A percentile compares a stretch with the other conserved stretches of the same genome.
Evolutionary conservation across 1,140 invertebrate genomes (phyloP).

Genomic region (Achatina immaculata): DNA sequence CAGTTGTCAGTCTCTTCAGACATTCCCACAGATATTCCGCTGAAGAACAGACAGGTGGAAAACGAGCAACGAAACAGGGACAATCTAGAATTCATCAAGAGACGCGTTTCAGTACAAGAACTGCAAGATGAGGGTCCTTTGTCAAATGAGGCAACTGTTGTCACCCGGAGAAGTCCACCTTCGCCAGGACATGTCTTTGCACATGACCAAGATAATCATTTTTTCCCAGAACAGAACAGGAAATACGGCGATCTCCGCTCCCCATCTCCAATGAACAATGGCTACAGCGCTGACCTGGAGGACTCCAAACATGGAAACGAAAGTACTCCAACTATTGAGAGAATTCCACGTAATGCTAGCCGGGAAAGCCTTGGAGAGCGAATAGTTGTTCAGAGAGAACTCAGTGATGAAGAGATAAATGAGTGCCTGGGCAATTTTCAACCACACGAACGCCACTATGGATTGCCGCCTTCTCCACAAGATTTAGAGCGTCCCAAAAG

Average conservation of each 20-base stretch:
- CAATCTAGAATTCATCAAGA: slow-evolving; percentile 18
- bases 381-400: not conserved
- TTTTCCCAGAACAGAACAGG: not conserved
- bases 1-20: slow-evolving; percentile 19
- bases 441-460: not conserved
- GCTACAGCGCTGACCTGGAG: not conserved
- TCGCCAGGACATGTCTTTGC: not conserved
- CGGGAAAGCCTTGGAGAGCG: not conserved
- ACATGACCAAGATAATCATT: not conserved
- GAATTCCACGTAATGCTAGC: not conserved
- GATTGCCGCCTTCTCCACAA: not conserved
- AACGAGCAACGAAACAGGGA: slow-evolving; percentile 11
- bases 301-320: not conserved
- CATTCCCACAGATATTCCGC: slow-evolving; percentile 17
- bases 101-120: slow-evolving; percentile 10
- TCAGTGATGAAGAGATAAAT: slow-evolving; percentile 22
- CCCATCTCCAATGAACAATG: not conserved
- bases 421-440: slow-evolving; percentile 13
- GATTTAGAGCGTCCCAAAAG: not conserved
- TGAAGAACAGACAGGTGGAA: slow-evolving; percentile 3
- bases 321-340: not conserved
- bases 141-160: not conserved
- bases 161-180: not conserved
- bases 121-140: not conserved
- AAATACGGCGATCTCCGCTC: not conserved